Evolutionary conservation across 2,113 vertebrate genomes (phyloP), one percentile per base, ranked within the genome.

Genomic region (Cochlearius cochlearius): DNA sequence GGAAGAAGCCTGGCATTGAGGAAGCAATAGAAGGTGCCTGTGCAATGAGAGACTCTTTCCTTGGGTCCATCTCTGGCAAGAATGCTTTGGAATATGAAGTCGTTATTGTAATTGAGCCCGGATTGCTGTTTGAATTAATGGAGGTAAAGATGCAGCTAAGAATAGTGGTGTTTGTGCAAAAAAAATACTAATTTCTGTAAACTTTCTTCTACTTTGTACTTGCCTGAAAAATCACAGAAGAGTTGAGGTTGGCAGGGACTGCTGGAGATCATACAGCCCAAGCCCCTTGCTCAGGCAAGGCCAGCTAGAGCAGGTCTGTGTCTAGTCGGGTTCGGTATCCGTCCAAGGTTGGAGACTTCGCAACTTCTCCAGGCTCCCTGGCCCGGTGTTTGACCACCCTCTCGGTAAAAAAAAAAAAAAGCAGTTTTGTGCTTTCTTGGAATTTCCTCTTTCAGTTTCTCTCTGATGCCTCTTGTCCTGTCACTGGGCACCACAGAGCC

Each of bases 61-160:
- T 99, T 34, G 98, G 99, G 1, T 99, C 99, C 38, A 99, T 99
- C 92, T 98, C 99, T 3, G 99, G 99, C 68, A 98, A 98, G 95
- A 99, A 99, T 1, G 85, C 99, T 3, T 97, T 98, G 0, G 98
- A 98, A 83, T 98, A 98, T 20, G 98, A 99, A 66, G 98, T 98
- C 7, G 80, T 97, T 66, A 73, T 99, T 3, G 98, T 99, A 68
- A 99, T 99, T 2, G 98, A 99, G 66, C 99, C 99, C 0, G 98
- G 99, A 14, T 87, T 99, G 50, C 98, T 99, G 36, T 99, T 99
- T 87, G 99, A 99, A 95, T 98, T 99, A 68, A 99, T 99, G 97
- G 99, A 99, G 99, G 99, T 99, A 94, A 94, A n/a, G 5, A 55
- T 16, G 2, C 41, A 76, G 11, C 41, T 34, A 26, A 15, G 38